phyloP scores from a whole-genome alignment of 2,797 vertebrate species.

The Telmatherina bonti region DNA sequence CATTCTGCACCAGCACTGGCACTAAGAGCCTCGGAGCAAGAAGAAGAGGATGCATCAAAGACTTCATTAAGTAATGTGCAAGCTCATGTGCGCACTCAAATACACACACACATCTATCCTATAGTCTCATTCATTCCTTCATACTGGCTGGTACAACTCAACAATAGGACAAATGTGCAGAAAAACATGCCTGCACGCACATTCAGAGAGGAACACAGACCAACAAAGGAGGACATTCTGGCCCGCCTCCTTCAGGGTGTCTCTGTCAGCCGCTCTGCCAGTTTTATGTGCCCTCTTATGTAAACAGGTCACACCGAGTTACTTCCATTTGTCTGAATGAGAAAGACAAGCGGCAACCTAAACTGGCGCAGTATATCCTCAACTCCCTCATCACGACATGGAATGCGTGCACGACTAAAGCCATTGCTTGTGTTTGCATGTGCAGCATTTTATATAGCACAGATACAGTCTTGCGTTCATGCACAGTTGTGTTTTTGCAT shows the following conservation, averaged over 20 bases:
- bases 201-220: constrained; percentile 16
- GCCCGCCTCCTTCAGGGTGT: constrained; percentile 66
- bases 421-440: neutral
- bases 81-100: constrained; percentile 28
- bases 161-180: constrained; percentile 14
- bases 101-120: constrained; percentile 24
- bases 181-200: constrained; percentile 29
- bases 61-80: constrained; percentile 74
- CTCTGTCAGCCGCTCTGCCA: constrained; percentile 54
- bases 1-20: constrained; percentile 67
- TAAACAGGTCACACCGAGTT: constrained; percentile 73
- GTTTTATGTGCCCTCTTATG: constrained; percentile 59
- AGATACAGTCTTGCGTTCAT: neutral
- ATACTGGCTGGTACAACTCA: constrained; percentile 22
- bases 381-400: constrained; percentile 22
- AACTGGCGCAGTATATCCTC: constrained; percentile 21
- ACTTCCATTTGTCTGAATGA: constrained; percentile 66
- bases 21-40: constrained; percentile 68
- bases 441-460: neutral
- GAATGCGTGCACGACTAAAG: neutral
- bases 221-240: constrained; percentile 54
- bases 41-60: constrained; percentile 77
- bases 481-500: neutral
- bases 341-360: constrained; percentile 35
- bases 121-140: constrained; percentile 51